These are phyloP conservation scores for Epinotia demarniana DNA, from an alignment of 2,888 invertebrate genomes.

Conservation along the genomic window DNA sequence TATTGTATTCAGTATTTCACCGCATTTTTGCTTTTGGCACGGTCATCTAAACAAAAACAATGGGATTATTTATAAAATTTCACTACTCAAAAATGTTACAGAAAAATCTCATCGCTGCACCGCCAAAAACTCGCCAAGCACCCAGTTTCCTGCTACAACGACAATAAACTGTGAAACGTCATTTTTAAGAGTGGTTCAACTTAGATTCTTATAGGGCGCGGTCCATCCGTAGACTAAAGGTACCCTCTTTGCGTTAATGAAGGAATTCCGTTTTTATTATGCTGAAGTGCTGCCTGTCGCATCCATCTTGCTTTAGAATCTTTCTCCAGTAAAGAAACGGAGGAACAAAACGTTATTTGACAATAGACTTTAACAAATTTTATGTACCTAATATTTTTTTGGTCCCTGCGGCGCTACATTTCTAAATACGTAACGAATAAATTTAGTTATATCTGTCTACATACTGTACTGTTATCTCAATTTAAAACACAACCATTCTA, in stretches of 20 bases:
- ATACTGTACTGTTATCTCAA: no score
- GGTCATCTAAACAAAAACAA: background rate
- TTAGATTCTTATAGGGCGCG: conserved; percentile 35
- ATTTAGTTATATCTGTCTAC: background rate
- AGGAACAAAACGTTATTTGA: conserved; percentile 51
- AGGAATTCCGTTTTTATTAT: conserved; percentile 73
- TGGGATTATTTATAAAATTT: background rate
- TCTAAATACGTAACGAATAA: background rate
- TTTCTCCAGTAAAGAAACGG: conserved; percentile 46
- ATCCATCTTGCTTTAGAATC: conserved; percentile 62
- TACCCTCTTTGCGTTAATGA: conserved; percentile 60
- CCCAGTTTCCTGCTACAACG: background rate
- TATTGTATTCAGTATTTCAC: background rate
- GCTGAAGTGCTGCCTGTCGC: conserved; percentile 62
- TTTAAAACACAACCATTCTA: background rate
- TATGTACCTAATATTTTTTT: conserved; percentile 31
- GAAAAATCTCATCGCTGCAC: background rate
- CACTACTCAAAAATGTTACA: background rate
- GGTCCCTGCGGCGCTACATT: background rate
- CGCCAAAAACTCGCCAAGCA: background rate
- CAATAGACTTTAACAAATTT: conserved; percentile 43
- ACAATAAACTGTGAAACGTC: conserved; percentile 21
- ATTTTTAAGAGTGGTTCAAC: conserved; percentile 37
- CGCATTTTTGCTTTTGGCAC: background rate
- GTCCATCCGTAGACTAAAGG: conserved; percentile 49